phyloP scores from a whole-genome alignment of 2,888 invertebrate genomes.

The Alsophila aescularia region DNA sequence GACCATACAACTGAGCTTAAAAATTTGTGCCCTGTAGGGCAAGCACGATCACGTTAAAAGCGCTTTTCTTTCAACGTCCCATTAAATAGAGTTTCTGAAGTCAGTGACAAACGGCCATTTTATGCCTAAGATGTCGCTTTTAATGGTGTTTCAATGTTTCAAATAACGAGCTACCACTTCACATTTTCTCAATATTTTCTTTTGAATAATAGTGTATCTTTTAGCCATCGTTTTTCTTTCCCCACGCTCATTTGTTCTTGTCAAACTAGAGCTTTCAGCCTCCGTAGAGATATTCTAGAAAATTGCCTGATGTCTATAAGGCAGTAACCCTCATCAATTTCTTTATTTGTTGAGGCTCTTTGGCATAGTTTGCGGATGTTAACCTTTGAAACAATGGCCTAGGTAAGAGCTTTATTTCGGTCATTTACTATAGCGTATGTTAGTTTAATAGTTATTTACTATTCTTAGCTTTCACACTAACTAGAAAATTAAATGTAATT shows the following conservation, averaged over 20 bases:
- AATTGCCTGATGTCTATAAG: constrained; percentile 15
- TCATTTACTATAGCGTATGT: no score
- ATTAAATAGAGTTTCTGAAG: neutral
- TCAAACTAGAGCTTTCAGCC: constrained; percentile 30
- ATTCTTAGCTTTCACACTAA: no score
- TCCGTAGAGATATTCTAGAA: constrained; percentile 21
- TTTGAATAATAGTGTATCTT: constrained; percentile 29
- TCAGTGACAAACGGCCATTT: constrained; percentile 29
- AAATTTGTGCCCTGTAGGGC: no score
- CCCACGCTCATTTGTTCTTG: constrained; percentile 36
- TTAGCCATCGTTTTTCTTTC: constrained; percentile 37
- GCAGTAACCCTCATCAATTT: constrained; percentile 21
- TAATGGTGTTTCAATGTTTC: constrained; percentile 48
- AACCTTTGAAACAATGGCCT: constrained; percentile 11
- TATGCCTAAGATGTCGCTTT: constrained; percentile 35
- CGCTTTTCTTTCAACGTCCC: no score
- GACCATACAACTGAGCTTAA: no score
- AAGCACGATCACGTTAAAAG: no score
- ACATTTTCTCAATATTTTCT: constrained; percentile 28
- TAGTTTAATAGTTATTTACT: no score
- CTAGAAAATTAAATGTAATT: no score
- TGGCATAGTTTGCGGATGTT: constrained; percentile 3
- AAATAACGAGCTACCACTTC: constrained; percentile 21
- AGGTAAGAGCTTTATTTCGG: neutral
- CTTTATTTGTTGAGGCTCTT: constrained; percentile 14